Conservation (phyloP, 2,888 invertebrate genomes). For the Cabera pusaria region DNA sequence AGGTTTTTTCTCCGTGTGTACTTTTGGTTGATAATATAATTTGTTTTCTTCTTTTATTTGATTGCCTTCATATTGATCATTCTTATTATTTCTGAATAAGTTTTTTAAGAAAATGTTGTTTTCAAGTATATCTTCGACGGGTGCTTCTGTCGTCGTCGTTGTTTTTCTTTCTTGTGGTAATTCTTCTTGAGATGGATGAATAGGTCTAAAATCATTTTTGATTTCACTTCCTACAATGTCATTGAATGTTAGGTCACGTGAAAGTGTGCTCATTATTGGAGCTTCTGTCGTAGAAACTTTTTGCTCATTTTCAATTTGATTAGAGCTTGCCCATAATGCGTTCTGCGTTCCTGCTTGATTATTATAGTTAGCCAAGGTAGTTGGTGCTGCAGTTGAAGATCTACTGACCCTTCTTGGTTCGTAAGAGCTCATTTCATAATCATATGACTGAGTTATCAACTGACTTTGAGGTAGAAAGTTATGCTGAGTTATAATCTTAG, state of each 20-base stretch:
- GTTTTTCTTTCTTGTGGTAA: constrained; percentile 22
- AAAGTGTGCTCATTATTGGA: constrained; percentile 32
- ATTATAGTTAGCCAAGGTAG: constrained; percentile 14
- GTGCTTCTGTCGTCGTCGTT: constrained; percentile 41
- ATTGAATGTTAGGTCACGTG: constrained; percentile 36
- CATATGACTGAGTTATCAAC: constrained; percentile 57
- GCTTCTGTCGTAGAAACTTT: constrained; percentile 34
- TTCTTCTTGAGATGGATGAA: constrained; percentile 34
- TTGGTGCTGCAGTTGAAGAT: constrained; percentile 28
- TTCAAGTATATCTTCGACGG: constrained; percentile 49
- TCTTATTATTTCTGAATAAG: constrained; percentile 45
- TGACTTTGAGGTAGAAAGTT: constrained; percentile 54
- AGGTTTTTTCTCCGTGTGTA: constrained; percentile 40
- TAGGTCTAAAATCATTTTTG: constrained; percentile 48
- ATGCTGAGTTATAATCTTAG: constrained; percentile 53
- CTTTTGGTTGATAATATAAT: constrained; percentile 33
- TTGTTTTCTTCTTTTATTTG: constrained; percentile 36
- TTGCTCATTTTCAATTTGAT: constrained; percentile 34
- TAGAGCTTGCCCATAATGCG: constrained; percentile 24
- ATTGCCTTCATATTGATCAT: constrained; percentile 33
- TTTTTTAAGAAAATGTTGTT: constrained; percentile 69
- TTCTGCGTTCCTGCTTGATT: constrained; percentile 16
- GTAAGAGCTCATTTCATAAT: constrained; percentile 50
- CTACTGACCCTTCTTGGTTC: constrained; percentile 32
- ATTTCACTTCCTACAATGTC: constrained; percentile 42